Percentiles rank a stretch among this genome's conserved stretches.
phyloP scores from a whole-genome alignment of 2,113 vertebrate genomes.

The Plestiodon gilberti region DNA sequence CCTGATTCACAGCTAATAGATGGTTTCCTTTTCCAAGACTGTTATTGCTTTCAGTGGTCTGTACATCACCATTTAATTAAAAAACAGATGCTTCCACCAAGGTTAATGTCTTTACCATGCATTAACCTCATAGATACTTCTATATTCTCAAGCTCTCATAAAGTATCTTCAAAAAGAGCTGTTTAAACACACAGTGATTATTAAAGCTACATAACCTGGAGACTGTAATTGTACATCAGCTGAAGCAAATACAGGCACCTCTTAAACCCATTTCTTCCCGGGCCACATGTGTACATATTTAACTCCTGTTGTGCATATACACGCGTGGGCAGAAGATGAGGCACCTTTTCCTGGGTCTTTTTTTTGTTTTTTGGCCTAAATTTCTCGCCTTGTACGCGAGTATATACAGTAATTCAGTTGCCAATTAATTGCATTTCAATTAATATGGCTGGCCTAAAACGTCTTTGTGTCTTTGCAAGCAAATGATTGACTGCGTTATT shows the following conservation, averaged over 20 bases:
- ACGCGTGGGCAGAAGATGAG: too few species aligned
- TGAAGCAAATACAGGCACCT: not conserved
- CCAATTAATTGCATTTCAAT: too few species aligned
- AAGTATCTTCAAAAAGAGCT: slow-evolving; percentile 18
- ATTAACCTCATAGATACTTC: not conserved
- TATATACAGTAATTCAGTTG: too few species aligned
- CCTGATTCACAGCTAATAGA: not conserved
- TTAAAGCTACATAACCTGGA: slow-evolving; percentile 22
- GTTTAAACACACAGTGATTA: slow-evolving; percentile 9
- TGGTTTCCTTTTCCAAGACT: not conserved
- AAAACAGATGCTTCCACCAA: slow-evolving; percentile 1
- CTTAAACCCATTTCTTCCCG: too few species aligned
- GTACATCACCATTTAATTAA: not conserved
- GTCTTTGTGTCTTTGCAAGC: too few species aligned
- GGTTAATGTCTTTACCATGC: slow-evolving; percentile 6
- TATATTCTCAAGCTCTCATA: slow-evolving; percentile 22
- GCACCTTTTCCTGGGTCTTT: too few species aligned
- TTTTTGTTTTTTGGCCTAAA: too few species aligned
- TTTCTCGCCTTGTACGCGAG: too few species aligned
- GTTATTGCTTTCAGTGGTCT: not conserved
- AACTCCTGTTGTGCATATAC: too few species aligned
- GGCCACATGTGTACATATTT: too few species aligned
- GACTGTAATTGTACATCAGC: slow-evolving; percentile 17
- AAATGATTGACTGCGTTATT: too few species aligned
- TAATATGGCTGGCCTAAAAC: too few species aligned